Conservation (phyloP, 2,113 vertebrate species). For the Herpetotheres cachinnans region DNA sequence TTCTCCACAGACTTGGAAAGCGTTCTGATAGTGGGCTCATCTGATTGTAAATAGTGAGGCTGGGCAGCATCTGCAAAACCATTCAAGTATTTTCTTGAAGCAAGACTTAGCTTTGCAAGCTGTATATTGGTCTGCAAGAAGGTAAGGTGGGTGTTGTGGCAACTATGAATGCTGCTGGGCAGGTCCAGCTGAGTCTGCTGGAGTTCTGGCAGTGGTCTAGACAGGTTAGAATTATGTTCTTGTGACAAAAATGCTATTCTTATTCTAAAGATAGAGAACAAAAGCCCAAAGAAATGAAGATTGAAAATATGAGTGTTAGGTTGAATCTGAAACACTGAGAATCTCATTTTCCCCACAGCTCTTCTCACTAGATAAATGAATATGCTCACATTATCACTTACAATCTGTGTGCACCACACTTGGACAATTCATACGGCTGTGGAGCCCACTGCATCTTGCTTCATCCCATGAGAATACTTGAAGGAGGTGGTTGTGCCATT, state of each 20-base stretch:
- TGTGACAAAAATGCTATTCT: neutral
- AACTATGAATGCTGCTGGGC: neutral
- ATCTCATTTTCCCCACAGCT: neutral
- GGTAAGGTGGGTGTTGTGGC: neutral
- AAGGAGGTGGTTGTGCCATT: neutral
- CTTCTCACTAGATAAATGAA: neutral
- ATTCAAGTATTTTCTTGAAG: neutral
- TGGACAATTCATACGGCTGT: neutral
- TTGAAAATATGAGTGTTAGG: neutral
- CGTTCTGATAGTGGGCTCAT: neutral
- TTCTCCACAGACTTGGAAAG: neutral
- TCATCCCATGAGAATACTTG: neutral
- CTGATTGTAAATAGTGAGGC: neutral
- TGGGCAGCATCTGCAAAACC: neutral
- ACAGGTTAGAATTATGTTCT: neutral
- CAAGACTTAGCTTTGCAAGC: neutral
- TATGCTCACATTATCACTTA: neutral
- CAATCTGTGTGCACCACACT: neutral
- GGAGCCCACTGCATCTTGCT: neutral
- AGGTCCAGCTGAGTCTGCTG: neutral
- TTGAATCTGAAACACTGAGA: neutral
- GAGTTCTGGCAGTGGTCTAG: neutral
- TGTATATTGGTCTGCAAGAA: neutral
- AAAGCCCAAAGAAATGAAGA: neutral
- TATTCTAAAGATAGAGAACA: neutral